Conservation (phyloP, 2,113 vertebrate species). For the Tetrao urogallus region DNA sequence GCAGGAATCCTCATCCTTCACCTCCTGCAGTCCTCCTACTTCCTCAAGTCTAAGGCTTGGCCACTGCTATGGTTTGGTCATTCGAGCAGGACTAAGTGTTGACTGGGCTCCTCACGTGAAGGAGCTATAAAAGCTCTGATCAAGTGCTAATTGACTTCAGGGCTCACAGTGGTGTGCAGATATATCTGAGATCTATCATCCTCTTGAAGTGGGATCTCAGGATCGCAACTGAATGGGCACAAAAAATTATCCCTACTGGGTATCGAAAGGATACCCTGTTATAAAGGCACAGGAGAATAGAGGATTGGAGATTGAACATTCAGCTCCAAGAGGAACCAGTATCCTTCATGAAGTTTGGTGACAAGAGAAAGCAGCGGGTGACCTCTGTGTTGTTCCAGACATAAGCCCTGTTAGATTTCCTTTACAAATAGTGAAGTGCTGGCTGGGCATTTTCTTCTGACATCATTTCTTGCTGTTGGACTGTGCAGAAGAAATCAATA, state of each 20-base stretch:
- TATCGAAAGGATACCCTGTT: neutral
- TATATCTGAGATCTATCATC: fast-evolving
- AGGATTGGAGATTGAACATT: neutral
- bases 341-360: neutral
- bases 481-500: neutral
- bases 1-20: neutral
- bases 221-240: neutral
- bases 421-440: neutral
- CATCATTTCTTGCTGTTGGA: neutral
- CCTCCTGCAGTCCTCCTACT: neutral
- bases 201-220: neutral
- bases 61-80: neutral
- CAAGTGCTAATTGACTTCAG: neutral
- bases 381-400: neutral
- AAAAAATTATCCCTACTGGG: fast-evolving
- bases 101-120: neutral
- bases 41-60: neutral
- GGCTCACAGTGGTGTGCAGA: neutral
- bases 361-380: neutral
- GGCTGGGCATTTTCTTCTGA: neutral
- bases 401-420: neutral
- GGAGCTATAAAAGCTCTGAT: neutral
- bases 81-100: neutral
- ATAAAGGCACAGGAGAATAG: neutral
- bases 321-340: neutral